Conservation (phyloP, 2,113 vertebrate genomes). For the Panthera uncia region DNA sequence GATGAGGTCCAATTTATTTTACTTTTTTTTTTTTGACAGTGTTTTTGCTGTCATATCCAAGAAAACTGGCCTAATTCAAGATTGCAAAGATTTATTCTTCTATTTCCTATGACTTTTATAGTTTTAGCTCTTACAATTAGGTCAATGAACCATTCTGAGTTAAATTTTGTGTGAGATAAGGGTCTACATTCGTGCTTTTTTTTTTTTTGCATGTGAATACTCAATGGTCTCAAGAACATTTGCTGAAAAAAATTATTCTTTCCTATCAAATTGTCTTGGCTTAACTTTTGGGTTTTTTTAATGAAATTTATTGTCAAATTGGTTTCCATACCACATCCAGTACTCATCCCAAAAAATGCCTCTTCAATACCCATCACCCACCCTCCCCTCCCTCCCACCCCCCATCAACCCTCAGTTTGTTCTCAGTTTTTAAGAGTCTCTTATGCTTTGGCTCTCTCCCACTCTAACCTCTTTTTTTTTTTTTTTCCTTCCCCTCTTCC, state of each 20-base stretch:
- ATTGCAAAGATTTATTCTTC: background rate
- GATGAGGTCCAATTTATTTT: background rate
- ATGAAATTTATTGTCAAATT: no score
- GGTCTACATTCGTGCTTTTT: background rate
- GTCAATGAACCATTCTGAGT: background rate
- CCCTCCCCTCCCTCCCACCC: no score
- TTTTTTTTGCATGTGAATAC: background rate
- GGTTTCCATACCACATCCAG: no score
- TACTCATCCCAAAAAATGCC: no score
- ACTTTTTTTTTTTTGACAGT: slow-evolving; percentile 1
- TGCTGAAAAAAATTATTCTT: slow-evolving; percentile 19
- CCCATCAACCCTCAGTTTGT: no score
- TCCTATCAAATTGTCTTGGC: background rate
- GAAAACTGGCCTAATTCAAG: background rate
- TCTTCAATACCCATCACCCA: no score
- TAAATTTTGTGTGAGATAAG: background rate
- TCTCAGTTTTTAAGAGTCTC: no score
- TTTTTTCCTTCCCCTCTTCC: no score
- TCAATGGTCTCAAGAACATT: background rate
- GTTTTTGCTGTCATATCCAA: background rate
- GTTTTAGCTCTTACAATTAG: background rate
- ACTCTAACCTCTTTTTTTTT: no score
- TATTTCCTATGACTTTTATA: background rate
- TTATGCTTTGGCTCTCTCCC: no score
- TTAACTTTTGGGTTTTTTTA: background rate